phyloP scores from a whole-genome alignment of 2,113 vertebrate species.

The Serilophus lunatus region DNA sequence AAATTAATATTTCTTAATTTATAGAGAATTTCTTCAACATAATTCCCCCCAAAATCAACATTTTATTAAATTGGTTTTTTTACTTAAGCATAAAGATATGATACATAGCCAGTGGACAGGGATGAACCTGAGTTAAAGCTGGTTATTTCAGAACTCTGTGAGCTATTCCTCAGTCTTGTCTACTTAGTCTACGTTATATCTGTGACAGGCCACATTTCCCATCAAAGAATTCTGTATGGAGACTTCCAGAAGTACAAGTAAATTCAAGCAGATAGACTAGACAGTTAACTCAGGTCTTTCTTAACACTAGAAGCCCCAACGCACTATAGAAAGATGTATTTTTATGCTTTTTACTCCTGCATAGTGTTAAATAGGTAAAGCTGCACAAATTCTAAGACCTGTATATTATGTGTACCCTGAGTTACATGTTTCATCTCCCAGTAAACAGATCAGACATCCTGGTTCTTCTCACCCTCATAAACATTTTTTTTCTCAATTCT shows the following conservation, averaged over 20 bases:
- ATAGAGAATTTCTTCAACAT: neutral
- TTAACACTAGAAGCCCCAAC: neutral
- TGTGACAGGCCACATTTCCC: neutral
- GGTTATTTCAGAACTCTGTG: neutral
- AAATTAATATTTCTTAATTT: neutral
- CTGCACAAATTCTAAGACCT: neutral
- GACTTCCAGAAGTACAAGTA: neutral
- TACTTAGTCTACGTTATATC: neutral
- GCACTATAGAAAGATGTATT: neutral
- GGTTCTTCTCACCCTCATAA: neutral
- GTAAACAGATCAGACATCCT: neutral
- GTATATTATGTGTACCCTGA: neutral
- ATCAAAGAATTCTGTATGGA: neutral
- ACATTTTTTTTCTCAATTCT: neutral
- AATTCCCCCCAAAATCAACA: accelerated
- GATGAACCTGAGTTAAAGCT: neutral
- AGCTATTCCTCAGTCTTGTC: neutral
- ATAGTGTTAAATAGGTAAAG: neutral
- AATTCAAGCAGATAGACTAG: neutral
- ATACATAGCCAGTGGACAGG: neutral
- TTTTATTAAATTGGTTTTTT: neutral
- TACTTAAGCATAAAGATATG: neutral
- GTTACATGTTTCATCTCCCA: neutral
- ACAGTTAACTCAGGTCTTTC: neutral
- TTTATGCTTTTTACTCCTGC: neutral